A percentile compares a stretch with the other conserved stretches of the same genome.
Evolutionary conservation across 2,113 vertebrate genomes (phyloP).

Genomic region (Chloebia gouldiae): DNA sequence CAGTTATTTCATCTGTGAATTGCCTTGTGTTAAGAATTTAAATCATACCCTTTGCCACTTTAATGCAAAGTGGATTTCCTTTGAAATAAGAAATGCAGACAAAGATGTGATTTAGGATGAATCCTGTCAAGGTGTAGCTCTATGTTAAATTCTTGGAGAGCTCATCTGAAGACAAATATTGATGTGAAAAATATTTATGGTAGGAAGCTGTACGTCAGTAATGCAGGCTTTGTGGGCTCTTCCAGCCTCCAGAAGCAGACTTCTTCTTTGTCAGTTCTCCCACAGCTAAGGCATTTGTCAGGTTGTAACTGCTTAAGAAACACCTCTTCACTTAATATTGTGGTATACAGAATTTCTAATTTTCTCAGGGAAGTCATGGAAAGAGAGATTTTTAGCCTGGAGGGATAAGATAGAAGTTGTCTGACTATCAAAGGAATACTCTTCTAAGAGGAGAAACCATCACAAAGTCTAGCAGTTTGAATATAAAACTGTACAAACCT

Average conservation of each 20-base stretch:
- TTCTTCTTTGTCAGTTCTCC: slow-evolving; percentile 37
- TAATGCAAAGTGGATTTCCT: slow-evolving; percentile 48
- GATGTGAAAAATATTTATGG: slow-evolving; percentile 59
- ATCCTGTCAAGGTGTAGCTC: slow-evolving; percentile 60
- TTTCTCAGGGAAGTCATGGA: slow-evolving; percentile 61
- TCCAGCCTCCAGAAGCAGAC: slow-evolving; percentile 4
- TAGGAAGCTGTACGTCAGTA: slow-evolving; percentile 42
- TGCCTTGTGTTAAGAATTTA: slow-evolving; percentile 25
- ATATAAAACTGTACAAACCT: slow-evolving; percentile 59
- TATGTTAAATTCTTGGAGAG: slow-evolving; percentile 37
- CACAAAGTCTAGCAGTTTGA: slow-evolving; percentile 50
- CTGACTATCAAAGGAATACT: slow-evolving; percentile 64
- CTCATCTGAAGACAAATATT: slow-evolving; percentile 31
- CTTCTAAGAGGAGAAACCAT: slow-evolving; percentile 53
- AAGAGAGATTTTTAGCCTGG: slow-evolving; percentile 62
- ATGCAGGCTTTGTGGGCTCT: background rate
- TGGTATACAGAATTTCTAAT: slow-evolving; percentile 63
- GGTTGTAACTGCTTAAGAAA: slow-evolving; percentile 49
- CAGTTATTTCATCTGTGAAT: slow-evolving; percentile 10
- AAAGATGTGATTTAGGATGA: slow-evolving; percentile 68
- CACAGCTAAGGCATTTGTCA: slow-evolving; percentile 49
- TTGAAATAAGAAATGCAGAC: slow-evolving; percentile 61
- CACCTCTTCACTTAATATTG: slow-evolving; percentile 53
- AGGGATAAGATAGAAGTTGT: slow-evolving; percentile 51
- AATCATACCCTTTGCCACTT: slow-evolving; percentile 62